These are phyloP conservation scores for Ceratina japonica DNA, from an alignment of 1,140 invertebrate genomes.

Conservation along the genomic window DNA sequence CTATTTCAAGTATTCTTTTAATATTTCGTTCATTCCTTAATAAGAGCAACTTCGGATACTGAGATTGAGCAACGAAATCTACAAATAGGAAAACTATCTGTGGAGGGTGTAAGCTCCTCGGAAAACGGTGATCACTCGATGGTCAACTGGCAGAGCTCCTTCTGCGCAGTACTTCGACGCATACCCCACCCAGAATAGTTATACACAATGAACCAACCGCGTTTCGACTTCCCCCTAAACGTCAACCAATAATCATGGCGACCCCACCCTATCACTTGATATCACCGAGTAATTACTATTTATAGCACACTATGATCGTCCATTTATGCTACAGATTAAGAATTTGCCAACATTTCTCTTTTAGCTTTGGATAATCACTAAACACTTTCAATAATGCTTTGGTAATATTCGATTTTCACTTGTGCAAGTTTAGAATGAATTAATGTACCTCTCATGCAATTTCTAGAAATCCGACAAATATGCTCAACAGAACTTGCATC, in stretches of 20 bases:
- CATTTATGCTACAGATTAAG: conserved; percentile 9
- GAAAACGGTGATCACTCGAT: conserved; percentile 50
- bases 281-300: conserved; percentile 53
- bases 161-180: conserved; percentile 59
- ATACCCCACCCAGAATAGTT: conserved; percentile 38
- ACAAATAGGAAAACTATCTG: conserved; percentile 51
- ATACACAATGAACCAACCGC: conserved; percentile 51
- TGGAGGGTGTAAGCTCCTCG: conserved; percentile 31
- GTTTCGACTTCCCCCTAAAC: background rate
- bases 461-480: background rate
- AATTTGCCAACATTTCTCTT: conserved; percentile 16
- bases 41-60: conserved; percentile 23
- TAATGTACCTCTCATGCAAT: conserved; percentile 9
- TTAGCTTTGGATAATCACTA: conserved; percentile 18
- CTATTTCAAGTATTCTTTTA: conserved; percentile 20
- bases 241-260: conserved; percentile 44
- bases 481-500: conserved; percentile 36
- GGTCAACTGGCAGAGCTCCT: conserved; percentile 51
- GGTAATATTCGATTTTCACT: conserved; percentile 36
- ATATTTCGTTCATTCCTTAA: conserved; percentile 30
- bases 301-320: conserved; percentile 43
- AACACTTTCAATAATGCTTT: conserved; percentile 26
- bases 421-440: conserved; percentile 20
- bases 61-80: conserved; percentile 31
- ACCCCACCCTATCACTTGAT: conserved; percentile 46